These are phyloP conservation scores for Oscheius onirici DNA, from an alignment of 2,888 invertebrate genomes.

Conservation along the genomic window DNA sequence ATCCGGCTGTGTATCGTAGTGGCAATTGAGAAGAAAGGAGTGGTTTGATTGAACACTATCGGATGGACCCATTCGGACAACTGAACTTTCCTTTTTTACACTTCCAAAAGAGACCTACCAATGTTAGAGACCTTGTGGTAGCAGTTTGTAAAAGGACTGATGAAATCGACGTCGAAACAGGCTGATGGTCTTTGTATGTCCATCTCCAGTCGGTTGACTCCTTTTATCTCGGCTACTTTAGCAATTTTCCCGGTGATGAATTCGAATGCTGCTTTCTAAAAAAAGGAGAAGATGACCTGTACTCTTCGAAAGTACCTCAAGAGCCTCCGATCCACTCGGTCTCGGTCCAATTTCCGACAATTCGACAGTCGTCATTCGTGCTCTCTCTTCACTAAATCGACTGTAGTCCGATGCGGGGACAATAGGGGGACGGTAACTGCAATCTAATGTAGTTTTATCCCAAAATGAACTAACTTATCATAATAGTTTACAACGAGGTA, in stretches of 20 bases:
- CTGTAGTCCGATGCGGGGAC: conserved; percentile 29
- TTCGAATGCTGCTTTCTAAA: conserved; percentile 37
- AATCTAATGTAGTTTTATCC: neutral
- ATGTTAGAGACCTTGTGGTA: conserved; percentile 78
- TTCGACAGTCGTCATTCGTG: conserved; percentile 57
- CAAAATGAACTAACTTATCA: neutral
- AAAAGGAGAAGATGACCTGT: neutral
- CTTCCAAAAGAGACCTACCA: conserved; percentile 7
- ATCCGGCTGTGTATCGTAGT: conserved; percentile 87
- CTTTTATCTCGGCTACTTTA: conserved; percentile 11
- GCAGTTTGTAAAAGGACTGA: conserved; percentile 84
- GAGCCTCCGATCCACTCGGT: conserved; percentile 54
- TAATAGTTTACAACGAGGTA: conserved; percentile 8
- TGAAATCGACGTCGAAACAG: conserved; percentile 81
- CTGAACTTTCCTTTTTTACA: neutral
- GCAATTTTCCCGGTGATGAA: conserved; percentile 38
- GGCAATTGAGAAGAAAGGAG: conserved; percentile 83
- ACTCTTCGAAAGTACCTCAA: conserved; percentile 57
- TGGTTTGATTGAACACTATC: conserved; percentile 74
- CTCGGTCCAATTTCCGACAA: conserved; percentile 64
- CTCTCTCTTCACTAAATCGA: conserved; percentile 55
- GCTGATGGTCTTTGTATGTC: conserved; percentile 79
- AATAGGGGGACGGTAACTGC: neutral
- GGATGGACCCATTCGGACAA: conserved; percentile 48
- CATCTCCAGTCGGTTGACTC: conserved; percentile 43